Conservation (phyloP, 2,113 vertebrate genomes). For the Aspiorhynchus laticeps region DNA sequence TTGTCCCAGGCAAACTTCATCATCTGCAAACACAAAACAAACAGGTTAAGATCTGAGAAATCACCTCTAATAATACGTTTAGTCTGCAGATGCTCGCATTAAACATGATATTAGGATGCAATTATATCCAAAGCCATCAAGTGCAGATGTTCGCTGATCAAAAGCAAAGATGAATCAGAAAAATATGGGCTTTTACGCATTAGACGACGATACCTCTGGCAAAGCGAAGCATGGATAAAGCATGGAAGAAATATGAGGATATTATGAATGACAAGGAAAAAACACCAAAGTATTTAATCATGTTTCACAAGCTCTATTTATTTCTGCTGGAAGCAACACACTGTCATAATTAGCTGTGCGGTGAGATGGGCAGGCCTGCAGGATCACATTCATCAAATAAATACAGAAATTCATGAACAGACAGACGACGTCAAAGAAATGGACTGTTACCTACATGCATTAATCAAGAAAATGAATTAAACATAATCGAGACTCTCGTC, state of each 20-base stretch:
- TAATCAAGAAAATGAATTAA: slow-evolving; percentile 4
- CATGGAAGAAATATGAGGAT: background rate
- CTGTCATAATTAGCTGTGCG: slow-evolving; percentile 52
- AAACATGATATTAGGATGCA: background rate
- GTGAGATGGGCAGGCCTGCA: slow-evolving; percentile 27
- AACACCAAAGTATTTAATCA: slow-evolving; percentile 46
- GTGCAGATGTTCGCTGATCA: background rate
- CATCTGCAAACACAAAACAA: slow-evolving; percentile 82
- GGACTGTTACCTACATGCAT: slow-evolving; percentile 11
- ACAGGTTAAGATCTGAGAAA: background rate
- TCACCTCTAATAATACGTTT: background rate
- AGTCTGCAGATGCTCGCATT: background rate
- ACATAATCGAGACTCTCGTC: background rate
- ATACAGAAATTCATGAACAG: slow-evolving; percentile 42
- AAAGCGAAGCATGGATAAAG: background rate
- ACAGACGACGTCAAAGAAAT: background rate
- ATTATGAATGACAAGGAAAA: slow-evolving; percentile 5
- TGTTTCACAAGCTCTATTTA: slow-evolving; percentile 33
- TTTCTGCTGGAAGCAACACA: slow-evolving; percentile 44
- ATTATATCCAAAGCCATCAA: background rate
- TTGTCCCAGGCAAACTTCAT: slow-evolving; percentile 99
- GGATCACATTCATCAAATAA: slow-evolving; percentile 58
- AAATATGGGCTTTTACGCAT: background rate
- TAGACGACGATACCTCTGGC: background rate
- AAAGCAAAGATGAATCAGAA: background rate